Conservation (phyloP, 2,797 vertebrate species). For the Diceros bicornis region DNA sequence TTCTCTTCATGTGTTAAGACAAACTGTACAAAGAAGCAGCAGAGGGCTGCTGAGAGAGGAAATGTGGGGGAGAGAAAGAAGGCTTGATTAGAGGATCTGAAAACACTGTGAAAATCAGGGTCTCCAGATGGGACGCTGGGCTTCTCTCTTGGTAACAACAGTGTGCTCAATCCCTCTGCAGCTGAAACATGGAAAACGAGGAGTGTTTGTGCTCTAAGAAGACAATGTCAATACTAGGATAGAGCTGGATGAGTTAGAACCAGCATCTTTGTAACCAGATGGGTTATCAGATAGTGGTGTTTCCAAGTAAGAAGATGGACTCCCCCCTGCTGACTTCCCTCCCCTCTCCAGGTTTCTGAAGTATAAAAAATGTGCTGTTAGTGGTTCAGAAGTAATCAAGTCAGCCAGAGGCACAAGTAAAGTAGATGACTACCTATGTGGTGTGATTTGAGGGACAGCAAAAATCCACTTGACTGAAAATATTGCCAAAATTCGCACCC, state of each 20-base stretch:
- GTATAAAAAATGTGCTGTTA: not conserved
- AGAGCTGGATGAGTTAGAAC: not conserved
- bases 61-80: conserved; percentile 24
- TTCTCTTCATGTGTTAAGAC: conserved; percentile 37
- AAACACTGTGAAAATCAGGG: not conserved
- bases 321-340: not conserved
- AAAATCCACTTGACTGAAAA: conserved; percentile 7
- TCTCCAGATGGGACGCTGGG: conserved; percentile 6
- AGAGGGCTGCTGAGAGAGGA: not conserved
- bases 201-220: not conserved
- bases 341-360: not conserved
- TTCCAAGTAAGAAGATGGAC: not conserved
- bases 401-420: not conserved
- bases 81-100: conserved; percentile 47
- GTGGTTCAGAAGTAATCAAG: not conserved
- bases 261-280: not conserved
- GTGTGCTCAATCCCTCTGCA: not conserved
- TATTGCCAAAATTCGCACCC: not conserved
- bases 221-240: not conserved
- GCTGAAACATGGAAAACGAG: not conserved
- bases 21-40: conserved; percentile 11
- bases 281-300: not conserved
- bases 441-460: not conserved
- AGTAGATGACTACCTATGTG: too few species aligned
- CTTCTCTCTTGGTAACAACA: not conserved